Percentiles rank a stretch among this genome's conserved stretches.
These are phyloP conservation scores for Diabrotica undecimpunctata DNA, from an alignment of 1,140 invertebrate species.

Conservation along the genomic window DNA sequence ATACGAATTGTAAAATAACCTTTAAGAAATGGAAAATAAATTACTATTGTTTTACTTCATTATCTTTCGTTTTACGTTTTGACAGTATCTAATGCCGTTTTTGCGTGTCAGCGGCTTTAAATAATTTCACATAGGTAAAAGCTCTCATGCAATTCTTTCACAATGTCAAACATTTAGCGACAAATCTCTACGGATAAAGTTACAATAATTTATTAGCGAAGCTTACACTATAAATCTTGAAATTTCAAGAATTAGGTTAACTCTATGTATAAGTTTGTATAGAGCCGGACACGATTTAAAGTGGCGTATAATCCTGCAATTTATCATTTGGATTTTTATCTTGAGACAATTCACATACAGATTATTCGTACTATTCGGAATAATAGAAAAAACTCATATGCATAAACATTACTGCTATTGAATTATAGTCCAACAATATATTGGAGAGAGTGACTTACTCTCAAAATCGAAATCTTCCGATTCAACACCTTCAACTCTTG, in stretches of 20 bases:
- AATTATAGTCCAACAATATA: too few species aligned
- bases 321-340: not conserved
- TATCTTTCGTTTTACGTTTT: constrained; percentile 17
- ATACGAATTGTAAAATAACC: not conserved
- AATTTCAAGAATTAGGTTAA: not conserved
- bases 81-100: constrained; percentile 30
- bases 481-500: too few species aligned
- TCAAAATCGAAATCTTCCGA: too few species aligned
- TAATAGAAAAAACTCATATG: not conserved
- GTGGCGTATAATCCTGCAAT: not conserved
- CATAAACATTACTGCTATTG: not conserved
- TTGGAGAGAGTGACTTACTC: too few species aligned
- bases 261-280: not conserved
- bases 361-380: not conserved
- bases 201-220: constrained; percentile 6
- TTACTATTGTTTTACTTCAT: constrained; percentile 25
- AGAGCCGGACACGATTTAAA: not conserved
- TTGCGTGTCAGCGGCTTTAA: constrained; percentile 26
- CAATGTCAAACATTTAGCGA: constrained; percentile 22
- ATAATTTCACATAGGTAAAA: constrained; percentile 26
- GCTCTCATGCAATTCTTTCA: constrained; percentile 25
- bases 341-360: not conserved
- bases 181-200: not conserved
- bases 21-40: constrained; percentile 20
- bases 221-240: not conserved